These are phyloP conservation scores for Archaeoteleia sp. DNA, from an alignment of 2,888 invertebrate genomes.

Conservation along the genomic window DNA sequence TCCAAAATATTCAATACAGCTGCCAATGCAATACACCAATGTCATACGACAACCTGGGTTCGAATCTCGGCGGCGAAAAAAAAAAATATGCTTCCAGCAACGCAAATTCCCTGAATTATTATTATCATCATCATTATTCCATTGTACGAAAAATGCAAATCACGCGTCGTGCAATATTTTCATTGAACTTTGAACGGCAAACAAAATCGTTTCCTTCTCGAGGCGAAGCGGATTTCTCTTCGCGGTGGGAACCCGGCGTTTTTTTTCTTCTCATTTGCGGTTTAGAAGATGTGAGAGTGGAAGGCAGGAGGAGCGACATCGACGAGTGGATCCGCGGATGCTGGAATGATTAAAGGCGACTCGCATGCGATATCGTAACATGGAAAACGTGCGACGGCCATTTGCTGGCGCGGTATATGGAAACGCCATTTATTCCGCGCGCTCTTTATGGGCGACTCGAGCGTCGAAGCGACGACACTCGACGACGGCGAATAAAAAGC, in stretches of 20 bases:
- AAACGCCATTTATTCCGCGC: constrained; percentile 18
- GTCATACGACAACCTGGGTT: too few species aligned
- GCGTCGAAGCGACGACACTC: neutral
- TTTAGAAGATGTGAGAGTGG: neutral
- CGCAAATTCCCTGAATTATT: too few species aligned
- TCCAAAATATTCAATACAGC: too few species aligned
- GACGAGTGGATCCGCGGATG: constrained; percentile 4
- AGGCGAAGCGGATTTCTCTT: neutral
- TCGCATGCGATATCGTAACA: constrained; percentile 22
- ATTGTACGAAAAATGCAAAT: too few species aligned
- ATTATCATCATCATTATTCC: too few species aligned
- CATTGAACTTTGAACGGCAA: too few species aligned
- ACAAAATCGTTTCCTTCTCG: too few species aligned
- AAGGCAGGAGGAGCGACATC: constrained; percentile 2
- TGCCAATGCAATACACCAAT: too few species aligned
- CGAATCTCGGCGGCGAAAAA: too few species aligned
- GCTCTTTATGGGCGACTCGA: constrained; percentile 19
- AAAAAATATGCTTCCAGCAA: too few species aligned
- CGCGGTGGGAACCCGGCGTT: neutral
- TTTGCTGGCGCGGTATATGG: constrained; percentile 12
- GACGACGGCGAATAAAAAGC: neutral
- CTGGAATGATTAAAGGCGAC: constrained; percentile 12
- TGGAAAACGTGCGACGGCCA: constrained; percentile 24
- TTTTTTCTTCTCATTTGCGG: neutral
- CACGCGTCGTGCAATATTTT: too few species aligned